A percentile compares a stretch with the other conserved stretches of the same genome.
Evolutionary conservation across 92 coral and sea anemone species (phyloP).

Genomic region (Heliopora coerulea): DNA sequence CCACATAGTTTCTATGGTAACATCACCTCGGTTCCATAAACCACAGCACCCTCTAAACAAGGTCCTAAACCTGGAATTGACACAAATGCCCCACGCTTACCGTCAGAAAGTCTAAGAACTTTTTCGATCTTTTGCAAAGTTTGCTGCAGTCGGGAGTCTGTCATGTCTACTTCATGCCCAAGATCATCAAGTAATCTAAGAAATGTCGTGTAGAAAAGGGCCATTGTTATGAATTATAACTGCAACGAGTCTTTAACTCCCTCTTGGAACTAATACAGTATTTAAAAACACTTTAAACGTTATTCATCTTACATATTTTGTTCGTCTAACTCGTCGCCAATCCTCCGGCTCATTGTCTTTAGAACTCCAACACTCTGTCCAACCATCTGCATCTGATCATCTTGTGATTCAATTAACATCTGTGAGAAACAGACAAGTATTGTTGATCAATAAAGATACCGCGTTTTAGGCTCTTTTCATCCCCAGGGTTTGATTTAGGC

Average conservation of each 20-base stretch:
- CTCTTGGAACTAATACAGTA: too few species aligned
- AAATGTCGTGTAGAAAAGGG: not conserved
- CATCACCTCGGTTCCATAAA: too few species aligned
- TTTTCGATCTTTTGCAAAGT: constrained; percentile 93
- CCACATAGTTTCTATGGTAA: too few species aligned
- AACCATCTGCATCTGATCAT: constrained; percentile 94
- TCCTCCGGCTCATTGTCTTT: constrained; percentile 89
- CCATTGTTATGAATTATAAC: too few species aligned
- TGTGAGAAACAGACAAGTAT: constrained; percentile 21
- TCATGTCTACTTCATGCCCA: constrained; percentile 98
- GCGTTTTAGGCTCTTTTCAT: too few species aligned
- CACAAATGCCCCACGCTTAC: too few species aligned
- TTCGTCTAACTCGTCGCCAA: constrained; percentile 96
- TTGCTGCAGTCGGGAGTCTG: constrained; percentile 96
- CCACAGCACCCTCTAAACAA: too few species aligned
- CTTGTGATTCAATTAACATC: constrained; percentile 87
- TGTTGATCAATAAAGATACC: too few species aligned
- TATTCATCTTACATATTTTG: constrained; percentile 87
- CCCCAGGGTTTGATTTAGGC: too few species aligned
- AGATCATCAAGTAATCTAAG: constrained; percentile 83
- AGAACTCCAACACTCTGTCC: constrained; percentile 98
- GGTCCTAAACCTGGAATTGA: too few species aligned
- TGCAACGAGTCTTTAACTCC: too few species aligned
- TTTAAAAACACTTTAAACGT: not conserved
- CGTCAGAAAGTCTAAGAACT: constrained; percentile 92